These are phyloP conservation scores for Nyctibius grandis DNA, from an alignment of 2,797 vertebrate species.

Conservation along the genomic window DNA sequence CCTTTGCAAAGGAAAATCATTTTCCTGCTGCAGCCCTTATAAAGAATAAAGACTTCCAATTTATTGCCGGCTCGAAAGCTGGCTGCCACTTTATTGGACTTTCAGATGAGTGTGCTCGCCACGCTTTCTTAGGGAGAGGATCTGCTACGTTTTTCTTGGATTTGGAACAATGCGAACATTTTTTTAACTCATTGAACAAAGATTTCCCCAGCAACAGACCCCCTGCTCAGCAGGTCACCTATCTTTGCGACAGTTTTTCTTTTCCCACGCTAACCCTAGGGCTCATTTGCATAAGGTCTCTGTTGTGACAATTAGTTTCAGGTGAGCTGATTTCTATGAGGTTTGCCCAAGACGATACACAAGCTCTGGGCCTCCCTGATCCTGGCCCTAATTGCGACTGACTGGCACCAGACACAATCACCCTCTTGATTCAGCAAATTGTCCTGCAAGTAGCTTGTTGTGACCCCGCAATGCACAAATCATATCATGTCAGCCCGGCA, in stretches of 20 bases:
- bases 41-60: constrained; percentile 71
- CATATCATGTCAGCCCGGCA: constrained; percentile 86
- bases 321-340: constrained; percentile 98
- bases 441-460: constrained; percentile 82
- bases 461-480: constrained; percentile 87
- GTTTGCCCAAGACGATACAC: constrained; percentile 80
- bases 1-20: constrained; percentile 64
- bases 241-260: constrained; percentile 90
- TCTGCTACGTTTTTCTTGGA: constrained; percentile 68
- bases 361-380: constrained; percentile 82
- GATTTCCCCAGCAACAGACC: constrained; percentile 91
- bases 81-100: constrained; percentile 72
- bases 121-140: constrained; percentile 71
- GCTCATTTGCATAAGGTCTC: constrained; percentile 97
- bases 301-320: constrained; percentile 97
- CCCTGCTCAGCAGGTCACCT: constrained; percentile 95
- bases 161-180: constrained; percentile 82
- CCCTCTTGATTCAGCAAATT: constrained; percentile 92
- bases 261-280: constrained; percentile 98
- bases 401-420: constrained; percentile 98
- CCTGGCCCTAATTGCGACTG: constrained; percentile 97
- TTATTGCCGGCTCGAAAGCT: constrained; percentile 68
- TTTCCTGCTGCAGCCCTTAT: constrained; percentile 64
- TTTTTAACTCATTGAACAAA: constrained; percentile 87
- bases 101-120: constrained; percentile 77